These are phyloP conservation scores for Lasaia peninsularis DNA, from an alignment of 1,140 invertebrate genomes.

Conservation along the genomic window DNA sequence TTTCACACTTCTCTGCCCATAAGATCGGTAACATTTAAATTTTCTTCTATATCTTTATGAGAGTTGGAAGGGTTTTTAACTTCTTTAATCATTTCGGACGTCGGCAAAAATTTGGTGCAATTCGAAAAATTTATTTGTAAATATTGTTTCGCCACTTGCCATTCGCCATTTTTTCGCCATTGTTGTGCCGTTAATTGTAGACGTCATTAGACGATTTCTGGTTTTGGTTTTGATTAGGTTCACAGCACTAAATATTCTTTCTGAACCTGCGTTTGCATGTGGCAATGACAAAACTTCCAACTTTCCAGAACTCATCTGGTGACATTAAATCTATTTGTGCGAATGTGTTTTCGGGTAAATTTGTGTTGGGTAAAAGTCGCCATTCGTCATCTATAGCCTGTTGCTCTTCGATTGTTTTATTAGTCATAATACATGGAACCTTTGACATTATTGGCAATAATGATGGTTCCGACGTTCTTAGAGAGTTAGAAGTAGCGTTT, in stretches of 20 bases:
- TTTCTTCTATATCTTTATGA: too few relatives aligned
- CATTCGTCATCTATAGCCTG: slow-evolving; percentile 22
- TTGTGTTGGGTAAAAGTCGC: slow-evolving; percentile 15
- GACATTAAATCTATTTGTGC: slow-evolving; percentile 6
- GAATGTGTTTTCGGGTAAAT: slow-evolving; percentile 9
- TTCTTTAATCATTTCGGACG: too few relatives aligned
- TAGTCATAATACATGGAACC: slow-evolving; percentile 11
- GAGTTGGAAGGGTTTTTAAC: too few relatives aligned
- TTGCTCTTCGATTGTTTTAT: slow-evolving; percentile 11
- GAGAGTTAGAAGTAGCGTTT: slow-evolving; percentile 11
- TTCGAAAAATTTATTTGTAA: too few relatives aligned
- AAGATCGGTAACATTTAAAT: too few relatives aligned
- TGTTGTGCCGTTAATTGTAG: slow-evolving; percentile 12
- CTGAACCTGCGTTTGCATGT: slow-evolving; percentile 19
- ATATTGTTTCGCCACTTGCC: slow-evolving; percentile 14
- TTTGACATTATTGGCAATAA: slow-evolving; percentile 2
- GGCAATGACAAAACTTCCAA: slow-evolving; percentile 18
- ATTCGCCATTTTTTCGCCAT: slow-evolving; percentile 13
- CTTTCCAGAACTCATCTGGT: slow-evolving; percentile 17
- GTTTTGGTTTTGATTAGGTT: slow-evolving; percentile 21
- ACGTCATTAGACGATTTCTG: slow-evolving; percentile 11
- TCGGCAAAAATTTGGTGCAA: too few relatives aligned
- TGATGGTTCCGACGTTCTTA: slow-evolving; percentile 9
- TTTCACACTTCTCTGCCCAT: too few relatives aligned
- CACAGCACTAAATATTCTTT: slow-evolving; percentile 14